A percentile compares a stretch with the other conserved stretches of the same genome.
These are phyloP conservation scores for Cyprinodon diabolis DNA, from an alignment of 2,797 vertebrate genomes.

Conservation along the genomic window DNA sequence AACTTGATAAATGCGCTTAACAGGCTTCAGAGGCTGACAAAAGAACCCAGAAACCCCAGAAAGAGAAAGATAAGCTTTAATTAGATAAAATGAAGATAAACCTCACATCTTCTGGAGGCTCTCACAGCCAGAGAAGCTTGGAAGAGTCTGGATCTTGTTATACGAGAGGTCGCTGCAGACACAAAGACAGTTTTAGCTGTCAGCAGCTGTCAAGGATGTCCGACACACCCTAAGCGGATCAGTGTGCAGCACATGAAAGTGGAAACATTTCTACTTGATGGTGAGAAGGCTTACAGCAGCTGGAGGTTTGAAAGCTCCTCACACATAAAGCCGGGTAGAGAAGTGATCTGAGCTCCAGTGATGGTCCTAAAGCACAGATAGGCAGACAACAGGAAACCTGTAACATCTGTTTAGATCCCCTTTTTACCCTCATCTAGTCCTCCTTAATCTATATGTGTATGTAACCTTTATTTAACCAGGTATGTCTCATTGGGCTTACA, in stretches of 20 bases:
- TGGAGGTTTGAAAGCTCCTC: constrained; percentile 90
- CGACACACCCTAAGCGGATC: constrained; percentile 31
- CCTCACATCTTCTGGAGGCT: constrained; percentile 93
- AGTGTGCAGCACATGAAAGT: neutral
- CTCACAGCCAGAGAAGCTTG: constrained; percentile 87
- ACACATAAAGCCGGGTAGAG: constrained; percentile 86
- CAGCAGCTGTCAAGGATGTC: constrained; percentile 15
- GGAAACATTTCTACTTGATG: neutral
- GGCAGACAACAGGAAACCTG: constrained; percentile 40
- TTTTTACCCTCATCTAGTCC: neutral
- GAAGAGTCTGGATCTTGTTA: constrained; percentile 88
- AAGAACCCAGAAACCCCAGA: neutral
- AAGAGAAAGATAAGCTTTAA: neutral
- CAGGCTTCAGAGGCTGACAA: neutral
- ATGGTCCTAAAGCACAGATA: constrained; percentile 81
- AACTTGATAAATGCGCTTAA: constrained; percentile 7
- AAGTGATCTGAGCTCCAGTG: constrained; percentile 89
- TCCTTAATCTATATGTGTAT: too few species aligned
- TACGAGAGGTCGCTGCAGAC: constrained; percentile 89
- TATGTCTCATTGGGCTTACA: too few species aligned
- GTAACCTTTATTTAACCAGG: too few species aligned
- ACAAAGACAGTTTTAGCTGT: constrained; percentile 28
- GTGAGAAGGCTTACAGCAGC: constrained; percentile 58
- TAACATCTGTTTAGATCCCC: neutral
- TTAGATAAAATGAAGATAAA: neutral